A percentile compares a stretch with the other conserved stretches of the same genome.
Evolutionary conservation across 2,797 vertebrate species (phyloP).

Genomic region (Cottoperca gobio): DNA sequence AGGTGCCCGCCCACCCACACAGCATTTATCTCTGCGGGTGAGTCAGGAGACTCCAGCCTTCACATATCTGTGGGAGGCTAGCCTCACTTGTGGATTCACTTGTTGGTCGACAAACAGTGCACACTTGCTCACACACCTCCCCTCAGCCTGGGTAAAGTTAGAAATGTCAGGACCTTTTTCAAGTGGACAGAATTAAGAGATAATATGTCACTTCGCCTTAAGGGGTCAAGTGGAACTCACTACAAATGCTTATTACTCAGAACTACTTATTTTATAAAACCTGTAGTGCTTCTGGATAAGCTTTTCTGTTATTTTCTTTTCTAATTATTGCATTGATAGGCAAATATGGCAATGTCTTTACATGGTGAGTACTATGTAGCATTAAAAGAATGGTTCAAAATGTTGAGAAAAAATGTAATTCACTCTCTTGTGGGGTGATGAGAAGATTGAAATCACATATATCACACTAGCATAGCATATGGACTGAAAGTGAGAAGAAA

Average conservation of each 20-base stretch:
- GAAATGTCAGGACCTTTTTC: slow-evolving; percentile 49
- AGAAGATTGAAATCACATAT: not conserved
- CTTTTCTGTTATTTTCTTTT: slow-evolving; percentile 8
- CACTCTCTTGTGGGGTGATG: not conserved
- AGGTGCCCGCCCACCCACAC: slow-evolving; percentile 69
- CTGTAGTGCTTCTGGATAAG: not conserved
- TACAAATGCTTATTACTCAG: slow-evolving; percentile 2
- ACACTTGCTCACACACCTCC: slow-evolving; percentile 39
- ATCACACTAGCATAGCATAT: too few relatives aligned
- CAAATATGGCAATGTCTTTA: slow-evolving; percentile 16
- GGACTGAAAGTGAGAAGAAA: not conserved
- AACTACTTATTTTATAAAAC: slow-evolving; percentile 13
- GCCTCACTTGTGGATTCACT: slow-evolving; percentile 69
- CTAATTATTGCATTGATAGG: not conserved
- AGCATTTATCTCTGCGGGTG: slow-evolving; percentile 58
- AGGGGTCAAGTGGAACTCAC: slow-evolving; percentile 3
- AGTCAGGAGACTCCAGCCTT: slow-evolving; percentile 60
- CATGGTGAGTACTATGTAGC: not conserved
- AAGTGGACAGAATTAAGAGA: slow-evolving; percentile 24
- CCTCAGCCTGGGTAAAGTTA: slow-evolving; percentile 38
- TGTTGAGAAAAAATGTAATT: not conserved
- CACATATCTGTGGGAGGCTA: slow-evolving; percentile 74
- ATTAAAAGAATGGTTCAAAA: not conserved
- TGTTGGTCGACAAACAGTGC: slow-evolving; percentile 52
- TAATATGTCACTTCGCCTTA: slow-evolving; percentile 26